Base-by-base conservation (phyloP, 2,888 invertebrate genomes). In the Malthinus seriepunctatus region DNA sequence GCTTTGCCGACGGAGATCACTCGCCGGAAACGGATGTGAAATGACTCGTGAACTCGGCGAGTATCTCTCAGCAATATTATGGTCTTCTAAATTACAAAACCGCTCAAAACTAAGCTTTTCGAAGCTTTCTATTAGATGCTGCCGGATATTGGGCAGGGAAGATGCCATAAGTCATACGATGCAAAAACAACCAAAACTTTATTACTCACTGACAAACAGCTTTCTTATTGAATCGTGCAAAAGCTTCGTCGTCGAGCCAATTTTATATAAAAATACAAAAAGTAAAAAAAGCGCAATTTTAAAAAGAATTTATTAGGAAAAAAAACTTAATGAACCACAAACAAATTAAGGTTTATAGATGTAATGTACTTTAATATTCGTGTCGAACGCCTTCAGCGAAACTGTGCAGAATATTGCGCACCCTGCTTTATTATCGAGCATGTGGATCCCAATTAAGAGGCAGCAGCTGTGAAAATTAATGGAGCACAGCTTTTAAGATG, bases 391-490 rank as follows among this genome's bases (percentile, higher is more conserved):
- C 52, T 56, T 52, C 46, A 56, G 56, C 53, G 45, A 60, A 60
- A 50, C 44, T 51, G 59, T 54, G 62, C 57, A 59, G 60, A 66
- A 63, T 64, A 52, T 60, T 62, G 62, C 59, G 61, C 69, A 65
- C 62, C 67, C 67, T 65, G 76, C 77, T 81, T 82, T 82, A 82
- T 82, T 82, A 82, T 82, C 81, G 79, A 79, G 76, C 79, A 80
- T 78, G 77, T 79, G 80, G 80, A 80, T 81, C 80, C 82, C 82
- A 83, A 83, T 83, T 83, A 83, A 83, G 82, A 81, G 80, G 81
- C 81, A 81, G 82, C 83, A 83, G 82, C 83, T 83, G 83, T 82
- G 83, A 82, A 82, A 83, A 83, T 83, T 83, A 83, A 83, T 83
- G 83, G 82, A 80, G 82, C 82, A 81, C 82, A 80, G 82, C 83